Evolutionary conservation across 2,888 invertebrate species (phyloP).

Genomic region (Cartodere bifasciata): DNA sequence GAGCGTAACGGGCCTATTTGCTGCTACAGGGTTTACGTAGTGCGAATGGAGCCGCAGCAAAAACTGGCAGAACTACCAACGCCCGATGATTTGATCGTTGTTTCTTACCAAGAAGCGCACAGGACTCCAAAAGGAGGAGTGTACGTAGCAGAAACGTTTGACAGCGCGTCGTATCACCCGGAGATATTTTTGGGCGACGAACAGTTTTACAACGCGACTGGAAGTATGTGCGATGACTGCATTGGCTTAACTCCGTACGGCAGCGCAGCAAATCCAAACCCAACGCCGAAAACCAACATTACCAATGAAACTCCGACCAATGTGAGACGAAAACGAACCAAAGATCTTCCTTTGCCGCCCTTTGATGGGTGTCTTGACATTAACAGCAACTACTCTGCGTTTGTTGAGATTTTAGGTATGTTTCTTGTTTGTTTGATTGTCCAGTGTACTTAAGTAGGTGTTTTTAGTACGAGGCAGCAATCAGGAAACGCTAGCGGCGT

Average conservation of each 20-base stretch:
- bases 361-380: slow-evolving; percentile 65
- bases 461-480: slow-evolving; percentile 38
- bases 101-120: slow-evolving; percentile 63
- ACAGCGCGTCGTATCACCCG: slow-evolving; percentile 48
- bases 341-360: slow-evolving; percentile 33
- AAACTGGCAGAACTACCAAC: slow-evolving; percentile 52
- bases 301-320: slow-evolving; percentile 16
- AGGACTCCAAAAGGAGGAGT: slow-evolving; percentile 56
- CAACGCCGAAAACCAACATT: slow-evolving; percentile 18
- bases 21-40: slow-evolving; percentile 71
- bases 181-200: slow-evolving; percentile 67
- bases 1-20: slow-evolving; percentile 82
- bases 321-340: slow-evolving; percentile 23
- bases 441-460: slow-evolving; percentile 6
- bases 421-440: slow-evolving; percentile 15
- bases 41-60: slow-evolving; percentile 50
- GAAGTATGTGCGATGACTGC: slow-evolving; percentile 37
- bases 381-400: slow-evolving; percentile 72
- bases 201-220: slow-evolving; percentile 30
- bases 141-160: slow-evolving; percentile 76
- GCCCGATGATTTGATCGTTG: slow-evolving; percentile 56
- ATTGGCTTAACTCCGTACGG: slow-evolving; percentile 38
- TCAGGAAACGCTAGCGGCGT: slow-evolving; percentile 44
- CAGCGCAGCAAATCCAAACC: slow-evolving; percentile 19
- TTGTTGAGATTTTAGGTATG: slow-evolving; percentile 70